A percentile compares a stretch with the other conserved stretches of the same genome.
phyloP scores from a whole-genome alignment of 2,888 invertebrate genomes.

The Andrena dorsata region DNA sequence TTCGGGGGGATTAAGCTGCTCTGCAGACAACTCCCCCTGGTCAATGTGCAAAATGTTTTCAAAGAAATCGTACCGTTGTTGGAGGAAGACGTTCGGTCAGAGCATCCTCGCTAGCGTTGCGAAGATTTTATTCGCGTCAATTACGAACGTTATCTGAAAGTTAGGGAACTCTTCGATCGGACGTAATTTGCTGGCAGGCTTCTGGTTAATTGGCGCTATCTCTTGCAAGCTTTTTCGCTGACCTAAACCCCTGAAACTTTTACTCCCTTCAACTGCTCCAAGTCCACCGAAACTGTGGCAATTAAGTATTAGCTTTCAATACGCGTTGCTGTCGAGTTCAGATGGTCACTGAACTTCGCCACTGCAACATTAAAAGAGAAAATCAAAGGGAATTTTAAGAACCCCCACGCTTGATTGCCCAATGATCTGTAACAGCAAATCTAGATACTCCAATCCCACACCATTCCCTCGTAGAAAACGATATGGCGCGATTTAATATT shows the following conservation, averaged over 20 bases:
- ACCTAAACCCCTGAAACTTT: constrained; percentile 9
- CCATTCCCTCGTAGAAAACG: not conserved
- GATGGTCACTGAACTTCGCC: not conserved
- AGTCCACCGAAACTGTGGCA: not conserved
- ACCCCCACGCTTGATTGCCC: no score
- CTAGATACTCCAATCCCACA: no score
- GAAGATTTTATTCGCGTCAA: not conserved
- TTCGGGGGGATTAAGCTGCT: not conserved
- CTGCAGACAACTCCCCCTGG: not conserved
- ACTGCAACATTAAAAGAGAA: not conserved
- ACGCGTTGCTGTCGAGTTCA: not conserved
- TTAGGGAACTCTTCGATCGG: constrained; percentile 7
- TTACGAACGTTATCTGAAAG: not conserved
- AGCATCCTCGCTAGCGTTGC: not conserved
- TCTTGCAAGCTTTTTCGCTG: constrained; percentile 8
- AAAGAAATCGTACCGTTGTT: not conserved
- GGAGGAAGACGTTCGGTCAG: not conserved
- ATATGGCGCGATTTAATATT: no score
- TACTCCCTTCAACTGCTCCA: not conserved
- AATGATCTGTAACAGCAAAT: no score
- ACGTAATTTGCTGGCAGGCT: constrained; percentile 2
- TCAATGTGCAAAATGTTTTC: not conserved
- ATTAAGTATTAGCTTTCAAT: constrained; percentile 13
- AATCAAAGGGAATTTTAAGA: not conserved
- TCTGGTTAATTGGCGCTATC: constrained; percentile 11